A percentile compares a stretch with the other conserved stretches of the same genome.
Evolutionary conservation across 1,140 invertebrate species (phyloP).

Genomic region (Tyrophagus putrescentiae): DNA sequence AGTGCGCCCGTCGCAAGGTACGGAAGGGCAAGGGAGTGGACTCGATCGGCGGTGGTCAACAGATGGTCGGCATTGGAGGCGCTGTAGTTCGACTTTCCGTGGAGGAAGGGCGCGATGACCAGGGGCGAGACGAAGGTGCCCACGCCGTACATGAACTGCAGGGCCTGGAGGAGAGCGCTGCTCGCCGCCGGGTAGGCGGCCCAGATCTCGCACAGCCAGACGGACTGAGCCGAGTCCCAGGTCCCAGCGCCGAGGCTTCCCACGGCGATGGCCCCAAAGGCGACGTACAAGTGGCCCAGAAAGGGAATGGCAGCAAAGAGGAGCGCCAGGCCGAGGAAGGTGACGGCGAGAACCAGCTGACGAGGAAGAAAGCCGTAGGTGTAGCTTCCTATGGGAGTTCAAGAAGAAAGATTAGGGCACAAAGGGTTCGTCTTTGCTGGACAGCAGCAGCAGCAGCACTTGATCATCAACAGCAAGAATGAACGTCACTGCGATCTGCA

Average conservation of each 20-base stretch:
- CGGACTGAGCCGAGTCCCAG: background rate
- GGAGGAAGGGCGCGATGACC: background rate
- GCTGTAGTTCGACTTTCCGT: background rate
- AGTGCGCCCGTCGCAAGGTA: background rate
- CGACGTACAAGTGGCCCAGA: too few relatives aligned
- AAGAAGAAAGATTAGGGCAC: too few relatives aligned
- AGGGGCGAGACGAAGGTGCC: background rate
- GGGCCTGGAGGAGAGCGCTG: background rate
- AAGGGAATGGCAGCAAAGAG: too few relatives aligned
- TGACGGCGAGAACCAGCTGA: background rate
- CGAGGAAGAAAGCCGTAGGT: too few relatives aligned
- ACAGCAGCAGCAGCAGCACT: too few relatives aligned
- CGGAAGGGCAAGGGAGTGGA: background rate
- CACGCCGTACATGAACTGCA: background rate
- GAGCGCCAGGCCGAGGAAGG: background rate
- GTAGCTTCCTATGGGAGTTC: too few relatives aligned
- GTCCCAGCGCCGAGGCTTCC: background rate
- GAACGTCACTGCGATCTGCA: background rate
- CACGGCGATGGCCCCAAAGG: too few relatives aligned
- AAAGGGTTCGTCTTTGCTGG: too few relatives aligned
- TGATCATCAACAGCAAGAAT: too few relatives aligned
- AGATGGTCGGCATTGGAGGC: background rate
- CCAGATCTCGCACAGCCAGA: background rate
- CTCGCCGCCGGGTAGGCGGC: background rate
- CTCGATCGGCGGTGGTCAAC: background rate